These are phyloP conservation scores for Sitta carolinensis DNA, from an alignment of 2,797 vertebrate genomes.

Conservation along the genomic window DNA sequence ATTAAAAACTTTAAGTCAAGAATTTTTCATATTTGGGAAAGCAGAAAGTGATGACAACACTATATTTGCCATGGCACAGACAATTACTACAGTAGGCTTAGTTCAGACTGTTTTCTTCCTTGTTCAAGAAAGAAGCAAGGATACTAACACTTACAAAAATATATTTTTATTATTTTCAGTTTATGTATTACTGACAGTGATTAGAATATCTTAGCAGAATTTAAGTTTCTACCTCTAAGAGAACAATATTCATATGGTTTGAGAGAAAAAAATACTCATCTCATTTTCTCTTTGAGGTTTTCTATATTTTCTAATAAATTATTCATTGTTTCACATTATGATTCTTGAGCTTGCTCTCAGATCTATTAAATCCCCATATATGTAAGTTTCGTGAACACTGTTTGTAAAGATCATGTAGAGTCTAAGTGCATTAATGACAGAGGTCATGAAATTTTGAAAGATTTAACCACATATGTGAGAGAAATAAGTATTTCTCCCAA, in stretches of 20 bases:
- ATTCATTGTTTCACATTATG: not conserved
- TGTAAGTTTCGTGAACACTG: conserved; percentile 42
- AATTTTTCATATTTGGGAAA: not conserved
- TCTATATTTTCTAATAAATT: conserved; percentile 9
- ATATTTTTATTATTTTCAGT: not conserved
- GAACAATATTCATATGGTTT: not conserved
- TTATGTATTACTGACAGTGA: not conserved
- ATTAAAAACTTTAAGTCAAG: conserved; percentile 1
- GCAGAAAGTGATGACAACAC: not conserved
- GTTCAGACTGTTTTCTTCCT: not conserved
- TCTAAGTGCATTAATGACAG: conserved; percentile 23
- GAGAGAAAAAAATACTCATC: not conserved
- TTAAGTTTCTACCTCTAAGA: not conserved
- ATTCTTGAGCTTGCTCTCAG: conserved; percentile 12
- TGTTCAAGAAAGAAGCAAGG: not conserved
- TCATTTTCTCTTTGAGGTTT: not conserved
- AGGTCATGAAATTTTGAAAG: conserved; percentile 47
- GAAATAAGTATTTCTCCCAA: conserved; percentile 8
- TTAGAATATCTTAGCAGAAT: not conserved
- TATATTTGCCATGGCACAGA: not conserved
- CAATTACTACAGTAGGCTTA: not conserved
- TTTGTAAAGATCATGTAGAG: conserved; percentile 12
- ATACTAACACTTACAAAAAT: not conserved
- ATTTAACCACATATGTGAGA: conserved; percentile 41
- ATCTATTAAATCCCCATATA: conserved; percentile 25